phyloP scores from a whole-genome alignment of 2,888 invertebrate species.

The Buathra laborator region DNA sequence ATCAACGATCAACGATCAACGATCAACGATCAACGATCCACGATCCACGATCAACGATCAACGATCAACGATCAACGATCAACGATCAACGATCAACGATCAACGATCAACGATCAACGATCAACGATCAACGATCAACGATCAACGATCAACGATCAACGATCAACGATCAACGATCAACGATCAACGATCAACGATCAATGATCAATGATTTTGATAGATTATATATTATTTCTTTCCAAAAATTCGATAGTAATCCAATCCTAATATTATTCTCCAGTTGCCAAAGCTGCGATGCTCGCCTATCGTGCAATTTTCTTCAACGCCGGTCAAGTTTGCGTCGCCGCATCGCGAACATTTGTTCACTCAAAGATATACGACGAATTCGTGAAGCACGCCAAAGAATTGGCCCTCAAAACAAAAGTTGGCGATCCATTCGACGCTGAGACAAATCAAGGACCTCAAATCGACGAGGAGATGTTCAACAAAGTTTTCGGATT shows the following conservation, averaged over 20 bases:
- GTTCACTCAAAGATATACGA: conserved; percentile 87
- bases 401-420: conserved; percentile 83
- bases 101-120: not conserved
- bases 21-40: not conserved
- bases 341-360: conserved; percentile 87
- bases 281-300: conserved; percentile 74
- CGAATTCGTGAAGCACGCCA: conserved; percentile 86
- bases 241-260: too few species aligned
- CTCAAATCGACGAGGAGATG: conserved; percentile 90
- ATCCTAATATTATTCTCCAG: conserved; percentile 57
- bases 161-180: conserved; percentile 63
- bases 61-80: not conserved
- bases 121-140: too few species aligned
- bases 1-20: conserved; percentile 48
- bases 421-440: conserved; percentile 87
- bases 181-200: conserved; percentile 44
- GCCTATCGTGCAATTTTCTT: conserved; percentile 86
- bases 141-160: not conserved
- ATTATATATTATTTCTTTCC: conserved; percentile 34
- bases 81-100: conserved; percentile 63
- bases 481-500: conserved; percentile 91
- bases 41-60: too few species aligned
- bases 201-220: not conserved
- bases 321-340: conserved; percentile 88
- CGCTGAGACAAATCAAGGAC: conserved; percentile 85